Evolutionary conservation across 2,113 vertebrate genomes (phyloP).

Genomic region (Rousettus leschenaultii): DNA sequence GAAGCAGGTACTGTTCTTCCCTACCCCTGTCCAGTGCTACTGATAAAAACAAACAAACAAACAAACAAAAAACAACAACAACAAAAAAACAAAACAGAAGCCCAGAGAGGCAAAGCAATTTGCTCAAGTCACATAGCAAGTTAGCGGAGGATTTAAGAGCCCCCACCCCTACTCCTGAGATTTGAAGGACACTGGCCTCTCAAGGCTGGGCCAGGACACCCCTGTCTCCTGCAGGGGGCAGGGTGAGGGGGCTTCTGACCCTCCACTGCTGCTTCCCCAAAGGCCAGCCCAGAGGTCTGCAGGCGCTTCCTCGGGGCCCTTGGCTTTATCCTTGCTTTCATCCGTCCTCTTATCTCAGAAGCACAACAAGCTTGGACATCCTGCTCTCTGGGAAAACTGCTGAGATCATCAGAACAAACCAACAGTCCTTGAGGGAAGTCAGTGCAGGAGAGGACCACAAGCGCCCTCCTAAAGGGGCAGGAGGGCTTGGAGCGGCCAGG

Average conservation of each 20-base stretch:
- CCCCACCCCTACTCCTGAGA: not conserved
- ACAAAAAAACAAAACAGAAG: not conserved
- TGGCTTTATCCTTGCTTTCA: not conserved
- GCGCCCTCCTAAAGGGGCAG: not conserved
- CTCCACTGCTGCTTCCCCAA: not conserved
- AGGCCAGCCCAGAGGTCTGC: not conserved
- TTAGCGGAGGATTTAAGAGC: not conserved
- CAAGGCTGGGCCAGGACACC: not conserved
- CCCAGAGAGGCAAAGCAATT: not conserved
- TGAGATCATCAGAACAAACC: not conserved
- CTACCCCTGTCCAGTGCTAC: not conserved
- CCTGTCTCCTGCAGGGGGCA: not conserved
- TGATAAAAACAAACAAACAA: not conserved
- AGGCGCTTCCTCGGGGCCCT: not conserved
- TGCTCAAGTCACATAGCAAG: not conserved
- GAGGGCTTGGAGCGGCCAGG: not conserved
- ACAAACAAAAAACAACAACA: too few relatives aligned
- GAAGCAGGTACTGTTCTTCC: not conserved
- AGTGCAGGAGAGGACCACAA: not conserved
- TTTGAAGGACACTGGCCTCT: not conserved
- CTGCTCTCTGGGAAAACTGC: conserved; percentile 42
- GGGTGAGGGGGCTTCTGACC: not conserved
- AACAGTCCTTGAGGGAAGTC: not conserved
- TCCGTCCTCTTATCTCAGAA: conserved; percentile 27
- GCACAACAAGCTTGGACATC: conserved; percentile 21